Base-by-base conservation (phyloP, 2,113 vertebrate genomes). In the Amphilophus citrinellus region DNA sequence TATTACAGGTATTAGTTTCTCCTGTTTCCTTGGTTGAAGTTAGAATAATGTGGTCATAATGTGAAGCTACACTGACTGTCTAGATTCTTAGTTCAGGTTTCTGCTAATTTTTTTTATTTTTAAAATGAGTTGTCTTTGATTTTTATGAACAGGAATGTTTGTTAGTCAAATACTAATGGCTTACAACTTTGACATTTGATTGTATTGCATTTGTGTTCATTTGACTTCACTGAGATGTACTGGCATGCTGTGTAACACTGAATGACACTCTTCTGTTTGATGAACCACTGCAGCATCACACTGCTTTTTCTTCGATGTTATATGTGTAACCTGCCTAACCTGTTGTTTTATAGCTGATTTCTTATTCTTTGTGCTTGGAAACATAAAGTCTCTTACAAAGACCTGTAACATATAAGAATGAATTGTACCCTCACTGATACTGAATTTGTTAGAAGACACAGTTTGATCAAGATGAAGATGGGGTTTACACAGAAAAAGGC, bases 141-240 rank as follows among this genome's bases (percentile, higher is more conserved):
- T 76, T 73, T 73, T 9, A 14, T 68, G 4, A 73, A 57, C 13
- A 86, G 37, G 73, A 87, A 93, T 87, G 85, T 85, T 81, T 85
- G 86, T 84, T 85, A 60, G 56, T 56, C 63, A 61, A 77, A 35
- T 75, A 44, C 17, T 77, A 30, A 50, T 10, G 44, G 44, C 44
- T 71, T 53, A 71, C 27, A 82, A 58, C 63, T 56, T 60, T 89
- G 91, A 92, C 93, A 59, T 92, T 83, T 93, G 91, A 93, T 93
- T 94, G 91, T 93, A 93, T 62, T 87, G 86, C 79, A 68, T 93
- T 84, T 84, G 71, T 84, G 39, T 88, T 80, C 10, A 1, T 79
- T 84, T 73, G 56, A 71, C 58, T 82, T 61, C 80, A 22, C 60
- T 78, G 68, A 71, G 76, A 79, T 86, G 86, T 84, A 83, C 22